Conservation (phyloP, 30 jellyfish, hydroid and myxozoan species). For the Aurelia aurita complex sp. Pacific region DNA sequence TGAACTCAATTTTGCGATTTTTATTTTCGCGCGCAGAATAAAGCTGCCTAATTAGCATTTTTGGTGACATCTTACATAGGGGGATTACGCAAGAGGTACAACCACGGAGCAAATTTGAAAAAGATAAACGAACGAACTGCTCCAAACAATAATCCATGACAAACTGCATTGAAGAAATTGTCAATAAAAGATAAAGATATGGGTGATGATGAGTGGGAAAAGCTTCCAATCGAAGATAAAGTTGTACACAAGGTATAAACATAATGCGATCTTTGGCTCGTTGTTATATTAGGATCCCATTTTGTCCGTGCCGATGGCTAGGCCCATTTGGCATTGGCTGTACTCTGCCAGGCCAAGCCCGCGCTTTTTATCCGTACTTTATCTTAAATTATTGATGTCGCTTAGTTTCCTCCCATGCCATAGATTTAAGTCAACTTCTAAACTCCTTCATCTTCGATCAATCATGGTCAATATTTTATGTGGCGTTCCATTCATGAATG, state of each 20-base stretch:
- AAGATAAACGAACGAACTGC: too few species aligned
- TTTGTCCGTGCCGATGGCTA: neutral
- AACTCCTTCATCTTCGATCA: neutral
- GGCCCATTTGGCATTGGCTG: neutral
- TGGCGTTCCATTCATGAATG: neutral
- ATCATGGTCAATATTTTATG: neutral
- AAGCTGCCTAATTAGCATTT: too few species aligned
- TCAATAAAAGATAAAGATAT: neutral
- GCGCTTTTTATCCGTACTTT: constrained; percentile 33
- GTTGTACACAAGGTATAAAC: constrained; percentile 82
- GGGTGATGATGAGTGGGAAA: constrained; percentile 97
- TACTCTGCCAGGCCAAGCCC: constrained; percentile 12
- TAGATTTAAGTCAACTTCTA: neutral
- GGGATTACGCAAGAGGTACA: too few species aligned
- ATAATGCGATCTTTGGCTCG: neutral
- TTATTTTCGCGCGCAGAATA: too few species aligned
- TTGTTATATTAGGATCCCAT: neutral
- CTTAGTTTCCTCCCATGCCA: neutral
- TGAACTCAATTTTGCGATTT: too few species aligned
- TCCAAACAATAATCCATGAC: too few species aligned
- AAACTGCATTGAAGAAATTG: too few species aligned
- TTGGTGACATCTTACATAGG: too few species aligned
- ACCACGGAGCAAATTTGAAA: too few species aligned
- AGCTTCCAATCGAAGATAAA: constrained; percentile 87
- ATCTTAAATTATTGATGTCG: neutral